Base-by-base conservation (phyloP, 2,113 vertebrate species). In the Aegithalos caudatus region DNA sequence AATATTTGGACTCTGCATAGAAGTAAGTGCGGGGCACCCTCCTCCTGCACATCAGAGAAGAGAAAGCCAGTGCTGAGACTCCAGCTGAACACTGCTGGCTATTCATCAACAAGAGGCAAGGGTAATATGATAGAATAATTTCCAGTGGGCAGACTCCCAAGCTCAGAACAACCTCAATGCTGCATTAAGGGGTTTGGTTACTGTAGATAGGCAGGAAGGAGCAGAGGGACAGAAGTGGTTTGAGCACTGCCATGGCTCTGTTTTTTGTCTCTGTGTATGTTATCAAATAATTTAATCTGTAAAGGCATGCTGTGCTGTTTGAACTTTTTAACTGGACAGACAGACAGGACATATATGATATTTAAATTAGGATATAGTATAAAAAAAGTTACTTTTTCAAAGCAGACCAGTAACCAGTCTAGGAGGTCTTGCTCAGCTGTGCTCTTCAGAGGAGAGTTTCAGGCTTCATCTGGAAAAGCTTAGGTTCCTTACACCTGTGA, bases 111-210 rank as follows among this genome's bases (percentile, higher is more conserved):
- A 33, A 24, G 58, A 77, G 81, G 38, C 1, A 0, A 77, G 64
- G 81, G 93, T 90, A 94, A 90, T 71, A 64, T 1, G 47, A 92
- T 84, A 86, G 79, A 95, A 82, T 76, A 7, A 8, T 86, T 90
- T 93, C 76, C 67, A 95, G 64, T 2, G 31, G 93, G 93, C 79
- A 85, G 47, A 27, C 12, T 47, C 83, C 88, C 90, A 81, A 92
- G 67, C 64, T 93, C 57, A 64, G 85, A 88, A 3, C 42, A 82
- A n/a, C 31, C 54, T 91, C 85, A 90, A n/a, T 81, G 82, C 78
- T 70, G 85, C 67, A 78, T 92, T 90, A 74, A 94, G 67, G 71
- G 37, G 11, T 93, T 95, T 92, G 76, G 71, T 96, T 96, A 80
- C 90, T 73, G 74, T 12, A 66, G 79, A 20, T 60, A 29, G 89